These are phyloP conservation scores for Mormoops blainvillei DNA, from an alignment of 2,113 vertebrate genomes.

Conservation along the genomic window DNA sequence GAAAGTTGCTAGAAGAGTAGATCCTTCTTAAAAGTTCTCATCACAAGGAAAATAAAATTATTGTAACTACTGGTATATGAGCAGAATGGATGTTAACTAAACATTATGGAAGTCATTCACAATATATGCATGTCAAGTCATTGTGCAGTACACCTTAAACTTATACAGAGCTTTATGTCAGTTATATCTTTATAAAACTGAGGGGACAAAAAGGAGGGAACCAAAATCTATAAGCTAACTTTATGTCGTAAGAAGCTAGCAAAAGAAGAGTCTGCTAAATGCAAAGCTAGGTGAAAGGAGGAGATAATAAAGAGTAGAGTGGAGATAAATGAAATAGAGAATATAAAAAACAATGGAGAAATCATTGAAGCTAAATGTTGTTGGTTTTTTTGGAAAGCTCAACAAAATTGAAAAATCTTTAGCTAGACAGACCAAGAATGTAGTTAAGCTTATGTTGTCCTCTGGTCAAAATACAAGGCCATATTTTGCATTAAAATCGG, in stretches of 20 bases:
- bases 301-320: neutral
- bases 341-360: neutral
- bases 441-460: conserved; percentile 46
- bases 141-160: neutral
- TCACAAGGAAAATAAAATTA: neutral
- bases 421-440: neutral
- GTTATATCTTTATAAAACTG: neutral
- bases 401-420: neutral
- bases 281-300: neutral
- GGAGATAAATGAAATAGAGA: neutral
- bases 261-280: neutral
- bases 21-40: neutral
- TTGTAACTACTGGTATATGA: neutral
- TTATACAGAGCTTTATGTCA: neutral
- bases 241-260: neutral
- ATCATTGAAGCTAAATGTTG: neutral
- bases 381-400: neutral
- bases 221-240: neutral
- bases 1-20: neutral
- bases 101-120: neutral
- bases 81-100: neutral
- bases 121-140: neutral
- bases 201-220: neutral
- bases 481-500: conserved; percentile 27
- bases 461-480: conserved; percentile 34